These are phyloP conservation scores for Dolichopus griseipennis DNA, from an alignment of 2,888 invertebrate genomes.

Conservation along the genomic window DNA sequence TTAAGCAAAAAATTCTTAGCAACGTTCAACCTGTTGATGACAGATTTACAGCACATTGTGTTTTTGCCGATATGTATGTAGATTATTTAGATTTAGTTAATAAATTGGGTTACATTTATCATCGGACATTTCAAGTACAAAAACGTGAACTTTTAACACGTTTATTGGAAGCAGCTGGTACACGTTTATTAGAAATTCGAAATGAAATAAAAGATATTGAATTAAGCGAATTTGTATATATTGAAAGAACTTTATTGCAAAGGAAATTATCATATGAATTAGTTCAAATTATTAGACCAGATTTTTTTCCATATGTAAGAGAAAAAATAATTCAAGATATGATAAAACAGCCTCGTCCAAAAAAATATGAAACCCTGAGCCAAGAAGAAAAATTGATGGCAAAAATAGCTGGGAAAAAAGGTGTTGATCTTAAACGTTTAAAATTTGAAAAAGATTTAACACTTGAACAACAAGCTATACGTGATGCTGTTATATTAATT, in stretches of 20 bases:
- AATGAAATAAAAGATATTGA: constrained; percentile 47
- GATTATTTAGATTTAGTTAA: constrained; percentile 35
- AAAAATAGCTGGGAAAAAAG: not conserved
- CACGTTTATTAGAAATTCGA: constrained; percentile 48
- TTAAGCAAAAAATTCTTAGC: constrained; percentile 38
- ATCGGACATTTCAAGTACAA: constrained; percentile 39
- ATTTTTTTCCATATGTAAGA: constrained; percentile 47
- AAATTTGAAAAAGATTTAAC: constrained; percentile 12
- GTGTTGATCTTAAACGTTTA: too few species aligned
- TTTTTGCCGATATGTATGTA: constrained; percentile 36
- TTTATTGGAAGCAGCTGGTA: constrained; percentile 31
- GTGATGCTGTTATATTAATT: constrained; percentile 37
- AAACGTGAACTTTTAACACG: constrained; percentile 32
- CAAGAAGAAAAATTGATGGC: not conserved
- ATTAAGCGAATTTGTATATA: constrained; percentile 53
- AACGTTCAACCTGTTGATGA: constrained; percentile 30
- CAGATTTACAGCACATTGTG: constrained; percentile 29
- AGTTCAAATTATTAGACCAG: constrained; percentile 48
- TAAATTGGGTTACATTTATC: constrained; percentile 36
- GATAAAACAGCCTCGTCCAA: not conserved
- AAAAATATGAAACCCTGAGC: not conserved
- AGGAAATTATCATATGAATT: constrained; percentile 56
- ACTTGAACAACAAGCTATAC: constrained; percentile 23
- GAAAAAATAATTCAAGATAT: constrained; percentile 24
- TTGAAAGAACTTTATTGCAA: constrained; percentile 57